These are phyloP conservation scores for Drosophila suzukii DNA, from an alignment of 1,140 invertebrate species.

Conservation along the genomic window DNA sequence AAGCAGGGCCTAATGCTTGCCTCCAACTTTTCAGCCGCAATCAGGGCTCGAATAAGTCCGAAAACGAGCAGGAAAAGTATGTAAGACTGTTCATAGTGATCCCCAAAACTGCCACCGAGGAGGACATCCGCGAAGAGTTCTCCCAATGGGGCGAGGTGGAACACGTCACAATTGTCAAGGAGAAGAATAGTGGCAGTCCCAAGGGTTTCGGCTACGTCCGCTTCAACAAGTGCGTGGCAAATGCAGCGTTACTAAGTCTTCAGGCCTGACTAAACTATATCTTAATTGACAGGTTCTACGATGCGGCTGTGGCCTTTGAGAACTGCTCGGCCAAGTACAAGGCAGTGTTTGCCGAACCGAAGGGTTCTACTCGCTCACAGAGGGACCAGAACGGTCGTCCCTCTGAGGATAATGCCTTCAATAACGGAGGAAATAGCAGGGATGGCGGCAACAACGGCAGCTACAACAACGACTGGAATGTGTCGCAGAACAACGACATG, in stretches of 20 bases:
- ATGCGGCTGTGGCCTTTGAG: constrained; percentile 95
- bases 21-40: constrained; percentile 87
- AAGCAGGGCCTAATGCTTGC: constrained; percentile 3
- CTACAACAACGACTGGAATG: constrained; percentile 74
- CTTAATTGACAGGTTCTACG: constrained; percentile 87
- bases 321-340: constrained; percentile 94
- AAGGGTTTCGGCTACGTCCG: constrained; percentile 97
- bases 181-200: constrained; percentile 91
- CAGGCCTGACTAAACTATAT: neutral
- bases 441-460: constrained; percentile 31
- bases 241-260: neutral
- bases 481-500: constrained; percentile 76
- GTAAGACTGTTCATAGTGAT: constrained; percentile 95
- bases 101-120: constrained; percentile 91
- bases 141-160: constrained; percentile 93
- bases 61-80: constrained; percentile 94
- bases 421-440: constrained; percentile 35
- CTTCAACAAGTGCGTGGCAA: constrained; percentile 87
- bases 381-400: constrained; percentile 66
- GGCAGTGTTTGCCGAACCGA: constrained; percentile 93
- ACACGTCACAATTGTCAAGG: constrained; percentile 92
- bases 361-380: constrained; percentile 67
- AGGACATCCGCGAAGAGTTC: constrained; percentile 93
- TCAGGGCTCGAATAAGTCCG: constrained; percentile 90
- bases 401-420: constrained; percentile 71